Percentiles rank a stretch among this genome's conserved stretches.
These are phyloP conservation scores for Cephalopachus bancanus DNA, from an alignment of 2,797 vertebrate species.

Conservation along the genomic window DNA sequence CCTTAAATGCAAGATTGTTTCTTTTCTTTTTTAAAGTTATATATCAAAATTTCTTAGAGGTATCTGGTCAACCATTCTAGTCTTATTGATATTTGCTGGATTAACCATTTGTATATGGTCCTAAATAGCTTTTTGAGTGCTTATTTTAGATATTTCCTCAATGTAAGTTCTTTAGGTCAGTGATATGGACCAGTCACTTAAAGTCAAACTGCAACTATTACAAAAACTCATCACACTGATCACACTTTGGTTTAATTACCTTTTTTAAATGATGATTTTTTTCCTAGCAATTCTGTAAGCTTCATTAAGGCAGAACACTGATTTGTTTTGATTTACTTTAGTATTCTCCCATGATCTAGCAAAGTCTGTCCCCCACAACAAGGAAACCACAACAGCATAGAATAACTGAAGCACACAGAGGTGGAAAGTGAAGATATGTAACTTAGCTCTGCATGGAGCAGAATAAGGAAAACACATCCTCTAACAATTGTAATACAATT, in stretches of 20 bases:
- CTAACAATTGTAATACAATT: not conserved
- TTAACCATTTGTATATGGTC: not conserved
- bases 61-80: not conserved
- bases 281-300: not conserved
- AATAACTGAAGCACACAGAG: not conserved
- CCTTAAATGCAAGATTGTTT: not conserved
- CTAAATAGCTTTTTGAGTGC: not conserved
- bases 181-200: not conserved
- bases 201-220: not conserved
- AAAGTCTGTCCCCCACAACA: not conserved
- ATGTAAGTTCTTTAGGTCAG: not conserved
- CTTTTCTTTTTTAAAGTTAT: not conserved
- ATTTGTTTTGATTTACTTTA: constrained; percentile 18
- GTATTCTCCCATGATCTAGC: not conserved
- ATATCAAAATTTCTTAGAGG: not conserved
- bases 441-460: not conserved
- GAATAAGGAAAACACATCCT: not conserved
- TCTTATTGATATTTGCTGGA: not conserved
- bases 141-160: not conserved
- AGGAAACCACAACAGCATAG: not conserved
- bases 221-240: not conserved
- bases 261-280: not conserved
- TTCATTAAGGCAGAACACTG: not conserved
- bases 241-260: not conserved
- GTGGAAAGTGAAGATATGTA: not conserved